phyloP scores from a whole-genome alignment of 1,140 invertebrate genomes.

The Drosophila novamexicana region DNA sequence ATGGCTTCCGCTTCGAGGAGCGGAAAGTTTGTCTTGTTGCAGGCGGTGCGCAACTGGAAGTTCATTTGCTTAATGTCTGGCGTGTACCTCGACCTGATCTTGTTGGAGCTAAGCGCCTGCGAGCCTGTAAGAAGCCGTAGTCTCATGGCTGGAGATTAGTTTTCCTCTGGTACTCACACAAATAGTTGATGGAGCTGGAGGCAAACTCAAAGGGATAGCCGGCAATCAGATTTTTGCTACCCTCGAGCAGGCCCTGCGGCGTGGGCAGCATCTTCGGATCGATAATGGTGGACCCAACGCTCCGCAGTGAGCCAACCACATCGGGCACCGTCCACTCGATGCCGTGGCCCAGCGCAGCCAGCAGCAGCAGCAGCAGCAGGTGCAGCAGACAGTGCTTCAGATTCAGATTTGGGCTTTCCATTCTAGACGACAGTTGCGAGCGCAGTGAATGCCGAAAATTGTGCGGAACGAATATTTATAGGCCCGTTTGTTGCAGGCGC shows the following conservation, averaged over 20 bases:
- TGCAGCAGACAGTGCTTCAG: not conserved
- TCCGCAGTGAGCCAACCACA: conserved; percentile 44
- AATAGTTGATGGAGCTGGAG: conserved; percentile 58
- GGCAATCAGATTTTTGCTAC: conserved; percentile 70
- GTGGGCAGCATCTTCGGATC: conserved; percentile 67
- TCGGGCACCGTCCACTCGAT: conserved; percentile 55
- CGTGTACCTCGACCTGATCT: conserved; percentile 59
- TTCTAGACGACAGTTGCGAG: conserved; percentile 40
- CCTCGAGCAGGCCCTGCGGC: conserved; percentile 65
- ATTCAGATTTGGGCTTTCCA: conserved; percentile 28
- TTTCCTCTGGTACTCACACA: conserved; percentile 61
- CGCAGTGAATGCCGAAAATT: conserved; percentile 64
- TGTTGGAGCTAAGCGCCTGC: conserved; percentile 61
- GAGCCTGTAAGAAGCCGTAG: conserved; percentile 76
- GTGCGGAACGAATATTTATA: conserved; percentile 58
- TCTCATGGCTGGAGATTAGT: too few species aligned
- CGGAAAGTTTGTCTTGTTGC: conserved; percentile 49
- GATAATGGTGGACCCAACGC: conserved; percentile 49
- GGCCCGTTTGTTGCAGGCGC: not conserved
- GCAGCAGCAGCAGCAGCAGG: conserved; percentile 23
- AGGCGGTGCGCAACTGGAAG: conserved; percentile 68
- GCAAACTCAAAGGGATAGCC: conserved; percentile 79
- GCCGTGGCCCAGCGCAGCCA: conserved; percentile 3
- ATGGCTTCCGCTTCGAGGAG: conserved; percentile 57
- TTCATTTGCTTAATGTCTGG: conserved; percentile 68